Evolutionary conservation across 2,113 vertebrate genomes (phyloP).

Genomic region (Percopsis transmontana): DNA sequence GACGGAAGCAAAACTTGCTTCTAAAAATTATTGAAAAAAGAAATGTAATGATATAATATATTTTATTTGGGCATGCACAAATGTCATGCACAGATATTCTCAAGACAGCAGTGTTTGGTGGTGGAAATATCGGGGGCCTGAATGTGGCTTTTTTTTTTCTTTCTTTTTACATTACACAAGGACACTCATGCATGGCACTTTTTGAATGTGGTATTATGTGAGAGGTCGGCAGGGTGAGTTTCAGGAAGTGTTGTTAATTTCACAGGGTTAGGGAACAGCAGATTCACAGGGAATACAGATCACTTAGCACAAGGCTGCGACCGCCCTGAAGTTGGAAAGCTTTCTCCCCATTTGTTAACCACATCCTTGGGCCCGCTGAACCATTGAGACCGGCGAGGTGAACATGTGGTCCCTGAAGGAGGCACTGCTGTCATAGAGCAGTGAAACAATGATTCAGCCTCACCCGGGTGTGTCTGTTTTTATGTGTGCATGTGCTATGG

Average conservation of each 20-base stretch:
- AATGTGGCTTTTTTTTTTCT: constrained; percentile 75
- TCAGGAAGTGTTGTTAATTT: constrained; percentile 99
- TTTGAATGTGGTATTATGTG: constrained; percentile 99
- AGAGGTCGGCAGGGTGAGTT: constrained; percentile 88
- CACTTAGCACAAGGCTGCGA: constrained; percentile 96
- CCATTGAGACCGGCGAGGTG: constrained; percentile 86
- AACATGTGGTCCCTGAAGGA: constrained; percentile 83
- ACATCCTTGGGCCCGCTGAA: constrained; percentile 87
- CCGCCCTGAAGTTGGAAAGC: constrained; percentile 85
- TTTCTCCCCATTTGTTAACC: constrained; percentile 93
- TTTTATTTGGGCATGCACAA: constrained; percentile 23
- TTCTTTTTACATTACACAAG: constrained; percentile 91
- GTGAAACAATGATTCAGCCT: constrained; percentile 76
- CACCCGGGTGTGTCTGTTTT: constrained; percentile 47
- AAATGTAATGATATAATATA: too few species aligned
- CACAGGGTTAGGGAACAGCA: constrained; percentile 99
- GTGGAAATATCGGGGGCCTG: constrained; percentile 40
- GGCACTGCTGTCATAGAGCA: constrained; percentile 82
- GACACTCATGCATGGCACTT: constrained; percentile 98
- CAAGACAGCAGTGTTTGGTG: constrained; percentile 6
- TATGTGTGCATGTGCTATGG: constrained; percentile 34
- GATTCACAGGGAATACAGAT: constrained; percentile 99
- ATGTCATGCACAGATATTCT: neutral
- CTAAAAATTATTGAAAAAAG: constrained; percentile 1
- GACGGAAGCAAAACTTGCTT: neutral